phyloP scores from a whole-genome alignment of 1,140 invertebrate genomes.

The Bombyx mori region ASM3026992v2 NC_085123.1:9318001-9318500 shows the following conservation, averaged over 20 bases:
- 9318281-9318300: conserved; percentile 30
- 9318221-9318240: conserved; percentile 39
- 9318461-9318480: too few species aligned
- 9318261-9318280: conserved; percentile 33
- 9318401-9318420: background rate
- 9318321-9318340: conserved; percentile 50
- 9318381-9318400: background rate
- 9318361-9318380: background rate
- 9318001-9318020: too few species aligned
- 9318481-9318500: too few species aligned
- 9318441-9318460: too few species aligned
- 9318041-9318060: too few species aligned
- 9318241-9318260: conserved; percentile 40
- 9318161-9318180: background rate
- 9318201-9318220: conserved; percentile 39
- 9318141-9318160: too few species aligned
- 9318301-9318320: conserved; percentile 42
- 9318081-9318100: too few species aligned
- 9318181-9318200: conserved; percentile 31
- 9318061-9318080: too few species aligned
- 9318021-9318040: too few species aligned
- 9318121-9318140: too few species aligned
- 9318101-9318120: too few species aligned
- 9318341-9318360: conserved; percentile 37
- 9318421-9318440: background rate